These are phyloP conservation scores for Epinotia bilunana DNA, from an alignment of 2,888 invertebrate species.

Conservation along the genomic window DNA sequence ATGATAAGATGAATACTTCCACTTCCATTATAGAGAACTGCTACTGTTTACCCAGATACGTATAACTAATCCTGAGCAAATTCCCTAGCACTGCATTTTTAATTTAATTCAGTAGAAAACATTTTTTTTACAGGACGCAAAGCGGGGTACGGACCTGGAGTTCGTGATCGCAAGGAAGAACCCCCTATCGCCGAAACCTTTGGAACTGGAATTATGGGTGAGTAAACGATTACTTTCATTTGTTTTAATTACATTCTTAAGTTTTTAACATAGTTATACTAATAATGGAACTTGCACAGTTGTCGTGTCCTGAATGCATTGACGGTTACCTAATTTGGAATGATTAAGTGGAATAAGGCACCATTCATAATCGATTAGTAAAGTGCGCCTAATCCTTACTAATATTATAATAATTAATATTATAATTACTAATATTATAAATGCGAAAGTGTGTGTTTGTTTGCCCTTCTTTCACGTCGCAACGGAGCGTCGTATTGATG, in stretches of 20 bases:
- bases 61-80: slow-evolving; percentile 11
- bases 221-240: slow-evolving; percentile 52
- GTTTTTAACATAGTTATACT: slow-evolving; percentile 26
- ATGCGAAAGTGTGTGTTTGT: no score
- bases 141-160: slow-evolving; percentile 92
- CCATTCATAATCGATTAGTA: not conserved
- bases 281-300: no score
- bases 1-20: not conserved
- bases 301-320: no score
- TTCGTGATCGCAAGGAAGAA: slow-evolving; percentile 92
- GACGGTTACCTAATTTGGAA: no score
- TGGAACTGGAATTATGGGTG: slow-evolving; percentile 93
- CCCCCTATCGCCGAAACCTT: slow-evolving; percentile 89
- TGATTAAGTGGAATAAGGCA: no score
- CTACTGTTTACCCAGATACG: slow-evolving; percentile 5
- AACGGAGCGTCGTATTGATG: no score
- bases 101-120: slow-evolving; percentile 30
- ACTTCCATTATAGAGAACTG: slow-evolving; percentile 24
- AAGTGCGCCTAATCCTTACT: no score
- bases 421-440: no score
- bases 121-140: slow-evolving; percentile 86
- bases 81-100: slow-evolving; percentile 16
- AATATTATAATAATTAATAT: no score
- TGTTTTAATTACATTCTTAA: slow-evolving; percentile 60
- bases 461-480: no score